Evolutionary conservation across 2,113 vertebrate species (phyloP).

Genomic region (Petrocephalus zakoni): DNA sequence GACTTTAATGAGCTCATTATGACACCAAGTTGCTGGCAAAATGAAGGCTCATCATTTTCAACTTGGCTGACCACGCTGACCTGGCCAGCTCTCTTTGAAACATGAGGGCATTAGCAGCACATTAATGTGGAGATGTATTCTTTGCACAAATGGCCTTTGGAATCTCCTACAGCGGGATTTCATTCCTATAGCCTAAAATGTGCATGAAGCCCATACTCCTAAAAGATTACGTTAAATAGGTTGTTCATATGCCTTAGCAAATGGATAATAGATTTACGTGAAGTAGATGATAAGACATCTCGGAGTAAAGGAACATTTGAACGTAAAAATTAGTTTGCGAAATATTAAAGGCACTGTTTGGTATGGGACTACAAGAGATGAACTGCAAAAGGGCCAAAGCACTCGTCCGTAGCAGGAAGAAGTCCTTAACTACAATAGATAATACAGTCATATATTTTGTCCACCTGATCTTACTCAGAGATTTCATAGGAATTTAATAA

Average conservation of each 20-base stretch:
- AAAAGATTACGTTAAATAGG: not conserved
- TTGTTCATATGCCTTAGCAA: not conserved
- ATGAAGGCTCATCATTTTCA: slow-evolving; percentile 20
- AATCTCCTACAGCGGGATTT: not conserved
- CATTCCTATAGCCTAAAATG: not conserved
- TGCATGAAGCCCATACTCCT: not conserved
- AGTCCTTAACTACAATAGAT: not conserved
- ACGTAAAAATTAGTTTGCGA: not conserved
- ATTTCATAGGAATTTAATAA: not conserved
- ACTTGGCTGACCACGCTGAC: slow-evolving; percentile 10
- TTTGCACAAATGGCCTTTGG: slow-evolving; percentile 3
- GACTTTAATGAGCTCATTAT: slow-evolving; percentile 47
- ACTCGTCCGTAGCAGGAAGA: not conserved
- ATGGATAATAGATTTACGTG: not conserved
- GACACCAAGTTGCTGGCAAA: slow-evolving; percentile 23
- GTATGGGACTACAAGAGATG: not conserved
- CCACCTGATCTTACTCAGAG: not conserved
- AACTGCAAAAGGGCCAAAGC: not conserved
- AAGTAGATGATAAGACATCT: not conserved
- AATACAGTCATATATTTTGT: not conserved
- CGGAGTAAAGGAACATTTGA: not conserved
- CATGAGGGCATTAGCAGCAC: not conserved
- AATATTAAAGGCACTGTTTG: not conserved
- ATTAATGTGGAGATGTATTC: not conserved
- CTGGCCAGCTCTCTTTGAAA: not conserved